A percentile compares a stretch with the other conserved stretches of the same genome.
Conservation (phyloP, 1,140 invertebrate genomes). For the Brachionus manjavacas region DNA sequence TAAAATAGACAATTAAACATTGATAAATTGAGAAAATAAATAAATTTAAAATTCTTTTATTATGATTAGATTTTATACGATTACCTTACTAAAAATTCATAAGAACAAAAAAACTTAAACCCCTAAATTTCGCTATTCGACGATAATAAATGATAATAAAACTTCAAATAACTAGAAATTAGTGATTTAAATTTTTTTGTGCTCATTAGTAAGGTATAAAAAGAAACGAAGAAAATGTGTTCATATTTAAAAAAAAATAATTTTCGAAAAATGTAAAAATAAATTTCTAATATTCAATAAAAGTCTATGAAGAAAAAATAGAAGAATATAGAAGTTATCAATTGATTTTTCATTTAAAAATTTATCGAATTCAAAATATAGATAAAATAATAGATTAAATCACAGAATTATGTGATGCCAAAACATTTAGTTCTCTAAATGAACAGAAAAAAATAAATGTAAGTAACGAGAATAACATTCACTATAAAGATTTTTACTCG, state of each 20-base stretch:
- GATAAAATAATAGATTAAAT: conserved; percentile 5
- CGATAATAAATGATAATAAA: not conserved
- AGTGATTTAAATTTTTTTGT: not conserved
- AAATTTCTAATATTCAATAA: not conserved
- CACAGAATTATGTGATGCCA: conserved; percentile 31
- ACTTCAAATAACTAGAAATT: not conserved
- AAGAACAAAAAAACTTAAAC: not conserved
- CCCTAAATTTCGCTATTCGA: not conserved
- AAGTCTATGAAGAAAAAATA: not conserved
- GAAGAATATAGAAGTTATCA: not conserved
- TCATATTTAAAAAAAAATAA: not conserved
- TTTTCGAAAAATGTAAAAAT: not conserved
- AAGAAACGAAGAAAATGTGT: not conserved
- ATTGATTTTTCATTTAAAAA: not conserved
- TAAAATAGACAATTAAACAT: not conserved
- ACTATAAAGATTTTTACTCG: not conserved
- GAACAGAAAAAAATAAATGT: not conserved
- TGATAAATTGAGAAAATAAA: not conserved
- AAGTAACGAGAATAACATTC: conserved; percentile 4
- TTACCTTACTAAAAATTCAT: not conserved
- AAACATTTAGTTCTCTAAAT: not conserved
- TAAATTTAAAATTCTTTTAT: conserved; percentile 13
- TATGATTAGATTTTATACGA: not conserved
- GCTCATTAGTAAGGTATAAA: not conserved
- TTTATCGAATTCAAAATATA: not conserved